A percentile compares a stretch with the other conserved stretches of the same genome.
Conservation (phyloP, 2,888 invertebrate species). For the Lamproptera curius region DNA sequence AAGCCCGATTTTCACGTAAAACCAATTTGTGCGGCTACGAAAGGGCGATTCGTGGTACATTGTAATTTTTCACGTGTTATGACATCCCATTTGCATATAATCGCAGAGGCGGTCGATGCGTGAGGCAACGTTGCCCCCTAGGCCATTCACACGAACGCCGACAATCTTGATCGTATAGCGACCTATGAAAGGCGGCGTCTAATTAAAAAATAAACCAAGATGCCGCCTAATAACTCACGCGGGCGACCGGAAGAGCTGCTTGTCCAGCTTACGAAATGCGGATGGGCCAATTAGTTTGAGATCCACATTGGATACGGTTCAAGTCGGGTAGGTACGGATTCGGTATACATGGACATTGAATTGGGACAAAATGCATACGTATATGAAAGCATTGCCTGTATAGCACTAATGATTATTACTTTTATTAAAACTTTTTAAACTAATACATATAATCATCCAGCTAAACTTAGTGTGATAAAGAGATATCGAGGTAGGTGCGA, state of each 20-base stretch:
- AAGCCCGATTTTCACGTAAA: slow-evolving; percentile 73
- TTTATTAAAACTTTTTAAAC: too few species aligned
- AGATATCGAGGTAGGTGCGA: too few species aligned
- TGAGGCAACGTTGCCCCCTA: slow-evolving; percentile 64
- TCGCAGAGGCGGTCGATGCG: slow-evolving; percentile 68
- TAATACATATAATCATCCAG: too few species aligned
- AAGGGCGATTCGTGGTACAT: slow-evolving; percentile 71
- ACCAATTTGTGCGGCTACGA: slow-evolving; percentile 71
- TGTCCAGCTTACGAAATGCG: slow-evolving; percentile 33
- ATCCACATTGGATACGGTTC: slow-evolving; percentile 16
- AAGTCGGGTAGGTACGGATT: slow-evolving; percentile 16
- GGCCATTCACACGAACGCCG: slow-evolving; percentile 73
- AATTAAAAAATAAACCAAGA: slow-evolving; percentile 76
- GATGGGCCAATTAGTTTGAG: slow-evolving; percentile 31
- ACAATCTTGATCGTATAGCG: slow-evolving; percentile 68
- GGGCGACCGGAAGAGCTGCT: slow-evolving; percentile 57
- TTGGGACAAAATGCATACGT: too few species aligned
- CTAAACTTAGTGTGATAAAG: too few species aligned
- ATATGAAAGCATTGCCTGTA: too few species aligned
- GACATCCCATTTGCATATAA: slow-evolving; percentile 78
- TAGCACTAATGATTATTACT: too few species aligned
- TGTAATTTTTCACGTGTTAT: slow-evolving; percentile 78
- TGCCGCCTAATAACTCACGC: slow-evolving; percentile 62
- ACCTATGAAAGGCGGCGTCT: slow-evolving; percentile 73
- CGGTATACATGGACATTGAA: slow-evolving; percentile 12